Percentiles rank a stretch among this genome's conserved stretches.
These are phyloP conservation scores for Heliconius melpomene DNA, from an alignment of 1,140 invertebrate species.

Conservation along the genomic window DNA sequence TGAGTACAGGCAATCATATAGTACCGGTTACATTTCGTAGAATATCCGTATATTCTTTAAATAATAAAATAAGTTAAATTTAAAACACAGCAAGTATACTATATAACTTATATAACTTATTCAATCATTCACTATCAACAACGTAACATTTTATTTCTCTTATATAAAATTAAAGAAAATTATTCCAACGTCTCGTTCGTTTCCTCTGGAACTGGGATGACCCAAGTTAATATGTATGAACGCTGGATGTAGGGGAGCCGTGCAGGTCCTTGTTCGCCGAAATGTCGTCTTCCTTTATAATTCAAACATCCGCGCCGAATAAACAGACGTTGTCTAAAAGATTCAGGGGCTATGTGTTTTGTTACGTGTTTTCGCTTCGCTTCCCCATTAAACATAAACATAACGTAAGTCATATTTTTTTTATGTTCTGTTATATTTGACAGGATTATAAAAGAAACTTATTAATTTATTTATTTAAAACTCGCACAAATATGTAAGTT, in stretches of 20 bases:
- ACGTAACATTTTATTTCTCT: constrained; percentile 21
- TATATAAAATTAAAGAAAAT: constrained; percentile 23
- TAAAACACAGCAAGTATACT: not conserved
- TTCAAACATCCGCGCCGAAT: constrained; percentile 67
- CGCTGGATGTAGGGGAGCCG: constrained; percentile 33
- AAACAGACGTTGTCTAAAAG: constrained; percentile 64
- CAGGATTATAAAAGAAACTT: not conserved
- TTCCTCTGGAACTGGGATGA: constrained; percentile 34
- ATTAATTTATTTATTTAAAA: no score
- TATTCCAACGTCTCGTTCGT: constrained; percentile 31
- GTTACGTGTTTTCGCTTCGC: constrained; percentile 32
- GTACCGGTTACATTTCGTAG: no score
- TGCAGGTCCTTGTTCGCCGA: constrained; percentile 55
- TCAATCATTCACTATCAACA: not conserved
- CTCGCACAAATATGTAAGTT: no score
- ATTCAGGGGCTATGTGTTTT: constrained; percentile 57
- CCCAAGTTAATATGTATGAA: constrained; percentile 66
- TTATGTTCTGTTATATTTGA: not conserved
- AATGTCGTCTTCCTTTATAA: constrained; percentile 69
- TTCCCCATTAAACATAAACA: constrained; percentile 21
- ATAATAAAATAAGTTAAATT: not conserved
- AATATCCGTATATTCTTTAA: no score
- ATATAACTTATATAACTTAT: not conserved
- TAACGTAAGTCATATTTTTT: not conserved
- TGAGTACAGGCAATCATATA: no score